Conservation (phyloP, 2,113 vertebrate genomes). For the Hirundichthys speculiger region DNA sequence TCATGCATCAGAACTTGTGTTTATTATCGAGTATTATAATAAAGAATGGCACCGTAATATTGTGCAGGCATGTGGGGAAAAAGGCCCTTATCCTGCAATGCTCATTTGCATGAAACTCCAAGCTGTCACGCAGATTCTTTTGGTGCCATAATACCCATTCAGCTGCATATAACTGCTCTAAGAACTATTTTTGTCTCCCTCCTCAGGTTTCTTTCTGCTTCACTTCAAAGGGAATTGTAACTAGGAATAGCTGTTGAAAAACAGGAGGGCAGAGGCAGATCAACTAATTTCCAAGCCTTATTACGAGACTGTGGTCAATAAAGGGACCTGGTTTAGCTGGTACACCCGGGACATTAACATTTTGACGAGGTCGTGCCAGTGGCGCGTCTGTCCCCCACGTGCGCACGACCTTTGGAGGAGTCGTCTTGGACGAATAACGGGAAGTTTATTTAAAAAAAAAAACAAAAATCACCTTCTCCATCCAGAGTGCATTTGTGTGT, state of each 20-base stretch:
- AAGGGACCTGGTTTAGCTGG: slow-evolving; percentile 37
- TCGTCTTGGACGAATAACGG: too few relatives aligned
- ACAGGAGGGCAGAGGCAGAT: slow-evolving; percentile 47
- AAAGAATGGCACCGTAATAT: slow-evolving; percentile 19
- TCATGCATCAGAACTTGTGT: slow-evolving; percentile 31
- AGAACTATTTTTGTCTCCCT: slow-evolving; percentile 39
- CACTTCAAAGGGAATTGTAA: slow-evolving; percentile 61
- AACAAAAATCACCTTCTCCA: too few relatives aligned
- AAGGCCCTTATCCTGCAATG: slow-evolving; percentile 8
- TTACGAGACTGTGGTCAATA: slow-evolving; percentile 47
- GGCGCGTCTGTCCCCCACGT: too few relatives aligned
- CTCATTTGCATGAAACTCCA: slow-evolving; percentile 46
- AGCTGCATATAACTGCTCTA: slow-evolving; percentile 37
- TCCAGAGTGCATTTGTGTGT: too few relatives aligned
- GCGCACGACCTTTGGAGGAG: too few relatives aligned
- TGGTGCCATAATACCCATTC: slow-evolving; percentile 40
- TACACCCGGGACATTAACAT: slow-evolving; percentile 45
- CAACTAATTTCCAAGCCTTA: slow-evolving; percentile 49
- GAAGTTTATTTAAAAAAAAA: too few relatives aligned
- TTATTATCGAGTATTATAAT: slow-evolving; percentile 31
- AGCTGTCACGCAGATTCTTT: slow-evolving; percentile 22
- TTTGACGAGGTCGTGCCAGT: too few relatives aligned
- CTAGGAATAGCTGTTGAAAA: slow-evolving; percentile 49
- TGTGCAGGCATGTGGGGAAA: slow-evolving; percentile 13
- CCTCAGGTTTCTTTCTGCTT: slow-evolving; percentile 53